Evolutionary conservation across 2,888 invertebrate genomes (phyloP).

Genomic region (Orchesella flavescens): DNA sequence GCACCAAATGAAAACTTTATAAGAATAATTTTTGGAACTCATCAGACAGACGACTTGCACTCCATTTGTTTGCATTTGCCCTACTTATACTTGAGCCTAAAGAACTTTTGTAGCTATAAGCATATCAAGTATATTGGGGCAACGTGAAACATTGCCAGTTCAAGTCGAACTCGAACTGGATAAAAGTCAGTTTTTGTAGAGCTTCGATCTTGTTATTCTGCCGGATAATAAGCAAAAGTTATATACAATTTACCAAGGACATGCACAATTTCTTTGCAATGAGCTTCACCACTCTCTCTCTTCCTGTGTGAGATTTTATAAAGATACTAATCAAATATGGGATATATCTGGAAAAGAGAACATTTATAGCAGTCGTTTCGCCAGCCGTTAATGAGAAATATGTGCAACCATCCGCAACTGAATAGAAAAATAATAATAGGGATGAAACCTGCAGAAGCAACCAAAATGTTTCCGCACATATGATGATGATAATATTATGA

Average conservation of each 20-base stretch:
- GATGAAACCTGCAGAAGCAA: slow-evolving; percentile 15
- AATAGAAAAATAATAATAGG: slow-evolving; percentile 18
- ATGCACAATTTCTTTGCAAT: not conserved
- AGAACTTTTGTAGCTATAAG: not conserved
- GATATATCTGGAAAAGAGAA: not conserved
- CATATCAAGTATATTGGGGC: not conserved
- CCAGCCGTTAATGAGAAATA: slow-evolving; percentile 36
- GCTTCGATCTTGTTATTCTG: no score
- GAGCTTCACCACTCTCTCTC: not conserved
- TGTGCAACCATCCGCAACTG: slow-evolving; percentile 32
- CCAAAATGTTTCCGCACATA: not conserved
- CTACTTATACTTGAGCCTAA: not conserved
- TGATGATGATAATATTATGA: not conserved
- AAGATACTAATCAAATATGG: not conserved
- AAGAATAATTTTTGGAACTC: not conserved
- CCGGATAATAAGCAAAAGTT: no score
- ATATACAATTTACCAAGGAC: not conserved
- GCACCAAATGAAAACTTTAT: not conserved
- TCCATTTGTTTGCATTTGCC: not conserved
- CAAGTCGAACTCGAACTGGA: no score
- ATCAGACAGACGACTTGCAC: no score
- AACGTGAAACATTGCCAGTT: not conserved
- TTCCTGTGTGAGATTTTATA: not conserved
- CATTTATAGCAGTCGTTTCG: slow-evolving; percentile 26
- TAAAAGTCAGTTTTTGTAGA: no score